Conservation (phyloP, 2,888 invertebrate species). For the Archips xylosteana region DNA sequence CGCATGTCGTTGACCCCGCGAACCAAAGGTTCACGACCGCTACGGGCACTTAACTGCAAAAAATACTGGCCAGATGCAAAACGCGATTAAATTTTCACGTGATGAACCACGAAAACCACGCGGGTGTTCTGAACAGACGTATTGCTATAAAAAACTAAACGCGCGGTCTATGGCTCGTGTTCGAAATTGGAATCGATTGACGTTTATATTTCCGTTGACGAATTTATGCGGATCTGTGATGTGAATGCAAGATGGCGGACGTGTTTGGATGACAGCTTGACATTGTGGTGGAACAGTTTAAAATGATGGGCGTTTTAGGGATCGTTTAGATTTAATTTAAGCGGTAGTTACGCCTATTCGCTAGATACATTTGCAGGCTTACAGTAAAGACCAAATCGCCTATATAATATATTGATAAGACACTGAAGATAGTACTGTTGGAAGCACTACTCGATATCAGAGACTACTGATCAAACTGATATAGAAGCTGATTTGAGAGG, state of each 20-base stretch:
- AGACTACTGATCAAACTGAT: too few species aligned
- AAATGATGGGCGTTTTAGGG: background rate
- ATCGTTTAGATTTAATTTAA: background rate
- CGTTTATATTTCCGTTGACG: constrained; percentile 54
- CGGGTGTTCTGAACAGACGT: constrained; percentile 46
- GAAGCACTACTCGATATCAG: too few species aligned
- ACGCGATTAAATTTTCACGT: constrained; percentile 54
- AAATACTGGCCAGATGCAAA: constrained; percentile 57
- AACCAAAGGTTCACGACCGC: constrained; percentile 74
- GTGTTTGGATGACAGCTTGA: constrained; percentile 12
- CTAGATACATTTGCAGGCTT: too few species aligned
- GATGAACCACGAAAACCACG: constrained; percentile 45
- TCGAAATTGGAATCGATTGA: constrained; percentile 49
- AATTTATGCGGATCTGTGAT: constrained; percentile 50
- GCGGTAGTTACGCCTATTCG: too few species aligned
- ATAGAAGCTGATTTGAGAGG: too few species aligned
- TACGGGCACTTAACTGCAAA: constrained; percentile 62
- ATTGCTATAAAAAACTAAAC: constrained; percentile 44
- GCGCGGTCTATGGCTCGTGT: constrained; percentile 32
- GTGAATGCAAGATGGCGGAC: constrained; percentile 46
- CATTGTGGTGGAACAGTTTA: background rate
- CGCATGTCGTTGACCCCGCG: constrained; percentile 64
- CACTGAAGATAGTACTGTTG: too few species aligned
- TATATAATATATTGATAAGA: too few species aligned
- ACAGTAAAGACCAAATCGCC: too few species aligned